Evolutionary conservation across 64 coral and sea anemone species (phyloP).

Genomic region (Orbicella faveolata): DNA sequence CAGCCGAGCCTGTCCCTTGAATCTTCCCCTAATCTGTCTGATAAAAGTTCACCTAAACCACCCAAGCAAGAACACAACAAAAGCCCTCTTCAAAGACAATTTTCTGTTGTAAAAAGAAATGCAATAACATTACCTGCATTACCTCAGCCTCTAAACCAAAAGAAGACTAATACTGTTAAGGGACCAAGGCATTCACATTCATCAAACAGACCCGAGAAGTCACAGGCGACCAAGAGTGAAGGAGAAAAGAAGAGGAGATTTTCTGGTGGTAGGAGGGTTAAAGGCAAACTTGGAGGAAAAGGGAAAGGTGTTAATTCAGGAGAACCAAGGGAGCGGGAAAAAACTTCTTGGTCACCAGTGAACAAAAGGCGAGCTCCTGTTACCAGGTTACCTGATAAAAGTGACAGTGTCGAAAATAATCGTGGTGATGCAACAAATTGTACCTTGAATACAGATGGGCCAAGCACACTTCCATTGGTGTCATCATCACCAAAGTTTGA

Average conservation of each 20-base stretch:
- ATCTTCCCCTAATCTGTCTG: background rate
- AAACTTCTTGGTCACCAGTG: conserved; percentile 21
- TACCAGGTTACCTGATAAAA: background rate
- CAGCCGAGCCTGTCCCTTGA: background rate
- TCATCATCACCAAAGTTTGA: background rate
- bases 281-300: background rate
- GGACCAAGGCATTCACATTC: background rate
- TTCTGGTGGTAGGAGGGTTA: background rate
- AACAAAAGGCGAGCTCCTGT: conserved; percentile 33
- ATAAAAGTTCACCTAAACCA: background rate
- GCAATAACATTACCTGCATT: conserved; percentile 37
- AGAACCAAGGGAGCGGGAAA: background rate
- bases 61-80: background rate
- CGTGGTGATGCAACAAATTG: background rate
- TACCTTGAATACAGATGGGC: background rate
- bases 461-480: background rate
- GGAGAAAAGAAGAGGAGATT: conserved; percentile 32
- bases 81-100: conserved; percentile 28
- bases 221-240: background rate
- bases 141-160: conserved; percentile 5
- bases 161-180: background rate
- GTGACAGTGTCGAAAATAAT: background rate
- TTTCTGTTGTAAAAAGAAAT: conserved; percentile 62
- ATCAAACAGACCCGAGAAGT: background rate
- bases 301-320: background rate